Conservation (phyloP, 1,140 invertebrate genomes). For the Eriocheir sinensis region DNA sequence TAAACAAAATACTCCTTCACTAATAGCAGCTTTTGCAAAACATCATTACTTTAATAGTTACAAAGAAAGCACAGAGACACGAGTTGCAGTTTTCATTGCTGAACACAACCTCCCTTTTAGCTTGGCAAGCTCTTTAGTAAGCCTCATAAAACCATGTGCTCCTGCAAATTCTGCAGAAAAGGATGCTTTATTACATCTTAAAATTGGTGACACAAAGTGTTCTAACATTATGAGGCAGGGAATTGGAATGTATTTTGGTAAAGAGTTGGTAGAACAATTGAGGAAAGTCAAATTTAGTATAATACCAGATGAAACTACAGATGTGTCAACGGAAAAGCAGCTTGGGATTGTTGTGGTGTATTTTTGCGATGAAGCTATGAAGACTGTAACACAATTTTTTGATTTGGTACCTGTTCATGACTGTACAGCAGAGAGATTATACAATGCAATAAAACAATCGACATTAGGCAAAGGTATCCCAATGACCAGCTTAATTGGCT, state of each 20-base stretch:
- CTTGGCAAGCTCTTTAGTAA: constrained; percentile 27
- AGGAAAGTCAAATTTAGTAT: neutral
- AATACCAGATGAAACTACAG: constrained; percentile 34
- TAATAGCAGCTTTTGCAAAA: too few species aligned
- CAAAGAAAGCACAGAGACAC: too few species aligned
- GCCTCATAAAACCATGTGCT: constrained; percentile 10
- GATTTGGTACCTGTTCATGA: too few species aligned
- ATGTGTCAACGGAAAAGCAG: constrained; percentile 31
- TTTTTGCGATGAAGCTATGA: constrained; percentile 35
- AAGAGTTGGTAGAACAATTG: neutral
- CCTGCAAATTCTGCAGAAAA: too few species aligned
- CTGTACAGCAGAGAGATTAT: constrained; percentile 40
- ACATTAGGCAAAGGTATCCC: neutral
- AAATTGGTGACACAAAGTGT: neutral
- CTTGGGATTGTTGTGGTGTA: constrained; percentile 36
- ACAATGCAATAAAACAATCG: constrained; percentile 33
- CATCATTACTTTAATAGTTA: too few species aligned
- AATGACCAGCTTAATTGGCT: constrained; percentile 6
- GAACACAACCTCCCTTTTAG: too few species aligned
- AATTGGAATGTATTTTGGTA: constrained; percentile 7
- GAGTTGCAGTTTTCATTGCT: too few species aligned
- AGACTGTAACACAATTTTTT: neutral
- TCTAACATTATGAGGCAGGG: constrained; percentile 17
- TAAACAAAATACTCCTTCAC: too few species aligned
- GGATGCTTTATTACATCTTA: neutral